Evolutionary conservation across 1,140 invertebrate genomes (phyloP).

Genomic region (Phocides pigmalion): DNA sequence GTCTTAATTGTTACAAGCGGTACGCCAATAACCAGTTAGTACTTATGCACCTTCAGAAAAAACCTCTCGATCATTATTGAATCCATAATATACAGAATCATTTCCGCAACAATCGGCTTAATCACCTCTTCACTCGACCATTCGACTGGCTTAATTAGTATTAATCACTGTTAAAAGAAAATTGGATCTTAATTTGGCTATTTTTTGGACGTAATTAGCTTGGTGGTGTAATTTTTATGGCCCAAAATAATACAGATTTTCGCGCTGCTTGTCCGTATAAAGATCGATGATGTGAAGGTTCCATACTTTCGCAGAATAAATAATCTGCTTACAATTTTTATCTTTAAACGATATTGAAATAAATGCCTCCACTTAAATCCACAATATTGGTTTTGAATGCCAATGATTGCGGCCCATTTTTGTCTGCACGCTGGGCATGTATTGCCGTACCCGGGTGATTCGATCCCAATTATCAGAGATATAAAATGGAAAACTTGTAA

Average conservation of each 20-base stretch:
- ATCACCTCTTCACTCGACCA: background rate
- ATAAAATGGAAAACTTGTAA: too few relatives aligned
- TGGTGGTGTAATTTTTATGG: constrained; percentile 3
- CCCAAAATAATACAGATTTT: constrained; percentile 19
- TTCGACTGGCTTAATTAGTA: background rate
- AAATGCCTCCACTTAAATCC: background rate
- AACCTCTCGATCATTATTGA: constrained; percentile 1
- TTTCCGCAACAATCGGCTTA: background rate
- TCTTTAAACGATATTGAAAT: background rate
- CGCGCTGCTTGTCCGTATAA: background rate
- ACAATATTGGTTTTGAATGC: background rate
- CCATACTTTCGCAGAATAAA: background rate
- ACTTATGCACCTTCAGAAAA: constrained; percentile 2
- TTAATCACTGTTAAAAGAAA: constrained; percentile 12
- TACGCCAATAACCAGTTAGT: constrained; percentile 50
- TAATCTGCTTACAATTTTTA: background rate
- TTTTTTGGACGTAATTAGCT: constrained; percentile 1
- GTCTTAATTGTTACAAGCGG: constrained; percentile 51
- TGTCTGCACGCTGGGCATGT: too few relatives aligned
- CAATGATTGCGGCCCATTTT: too few relatives aligned
- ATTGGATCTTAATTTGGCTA: constrained; percentile 1
- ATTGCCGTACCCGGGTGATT: too few relatives aligned
- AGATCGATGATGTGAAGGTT: constrained; percentile 14
- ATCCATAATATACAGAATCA: background rate
- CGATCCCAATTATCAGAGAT: too few relatives aligned